phyloP scores from a whole-genome alignment of 1,140 invertebrate species.

The Psix sp. region DNA sequence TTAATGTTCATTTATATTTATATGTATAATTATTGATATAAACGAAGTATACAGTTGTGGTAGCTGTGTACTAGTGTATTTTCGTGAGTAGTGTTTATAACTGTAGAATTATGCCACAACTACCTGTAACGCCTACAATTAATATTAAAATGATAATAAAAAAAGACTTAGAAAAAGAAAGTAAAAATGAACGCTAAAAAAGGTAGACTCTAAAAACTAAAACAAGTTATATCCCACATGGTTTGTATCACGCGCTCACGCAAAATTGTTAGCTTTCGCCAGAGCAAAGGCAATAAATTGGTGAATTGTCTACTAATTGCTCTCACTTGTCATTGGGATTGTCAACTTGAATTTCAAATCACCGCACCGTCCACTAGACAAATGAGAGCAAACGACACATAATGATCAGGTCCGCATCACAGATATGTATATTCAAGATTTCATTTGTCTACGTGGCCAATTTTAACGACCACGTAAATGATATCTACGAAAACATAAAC shows the following conservation, averaged over 20 bases:
- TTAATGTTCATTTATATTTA: too few species aligned
- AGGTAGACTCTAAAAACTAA: conserved; percentile 31
- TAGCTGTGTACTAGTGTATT: conserved; percentile 53
- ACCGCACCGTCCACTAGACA: too few species aligned
- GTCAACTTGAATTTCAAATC: too few species aligned
- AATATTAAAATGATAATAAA: conserved; percentile 16
- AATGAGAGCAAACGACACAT: too few species aligned
- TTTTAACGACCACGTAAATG: not conserved
- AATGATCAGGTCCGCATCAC: too few species aligned
- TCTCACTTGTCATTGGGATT: conserved; percentile 1
- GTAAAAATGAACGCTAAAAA: conserved; percentile 20
- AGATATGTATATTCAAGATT: not conserved
- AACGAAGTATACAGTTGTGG: conserved; percentile 58
- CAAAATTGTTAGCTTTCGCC: conserved; percentile 68
- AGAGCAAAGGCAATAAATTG: conserved; percentile 61
- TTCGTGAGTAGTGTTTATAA: conserved; percentile 54
- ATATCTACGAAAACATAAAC: not conserved
- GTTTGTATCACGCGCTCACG: conserved; percentile 38
- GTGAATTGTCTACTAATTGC: conserved; percentile 3
- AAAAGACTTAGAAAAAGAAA: conserved; percentile 14
- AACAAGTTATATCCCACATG: conserved; percentile 40
- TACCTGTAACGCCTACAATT: conserved; percentile 44
- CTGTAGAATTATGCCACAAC: conserved; percentile 41
- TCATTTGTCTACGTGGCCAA: not conserved
- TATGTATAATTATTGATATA: conserved; percentile 66